Percentiles rank a stretch among this genome's conserved stretches.
phyloP scores from a whole-genome alignment of 2,888 invertebrate species.

The Cabera pusaria region DNA sequence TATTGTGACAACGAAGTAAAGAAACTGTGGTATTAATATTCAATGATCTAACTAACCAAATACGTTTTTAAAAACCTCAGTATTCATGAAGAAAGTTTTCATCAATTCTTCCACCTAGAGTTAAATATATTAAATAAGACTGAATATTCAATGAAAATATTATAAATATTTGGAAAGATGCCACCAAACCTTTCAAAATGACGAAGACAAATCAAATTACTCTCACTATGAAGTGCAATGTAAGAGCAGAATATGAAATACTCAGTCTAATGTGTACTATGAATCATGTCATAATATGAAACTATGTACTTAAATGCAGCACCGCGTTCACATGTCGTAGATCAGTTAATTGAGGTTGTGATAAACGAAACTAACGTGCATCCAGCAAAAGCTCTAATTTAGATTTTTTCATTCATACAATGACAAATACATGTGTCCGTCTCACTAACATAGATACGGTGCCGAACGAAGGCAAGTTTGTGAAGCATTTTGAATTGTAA shows the following conservation, averaged over 20 bases:
- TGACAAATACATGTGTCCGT: slow-evolving; percentile 76
- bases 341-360: slow-evolving; percentile 74
- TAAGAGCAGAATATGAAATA: slow-evolving; percentile 23
- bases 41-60: slow-evolving; percentile 16
- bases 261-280: too few relatives aligned
- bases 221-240: slow-evolving; percentile 33
- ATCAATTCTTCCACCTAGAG: slow-evolving; percentile 33
- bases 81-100: too few relatives aligned
- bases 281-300: slow-evolving; percentile 59
- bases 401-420: slow-evolving; percentile 79
- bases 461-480: slow-evolving; percentile 20
- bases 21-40: slow-evolving; percentile 2
- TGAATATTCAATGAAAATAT: too few relatives aligned
- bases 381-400: slow-evolving; percentile 75
- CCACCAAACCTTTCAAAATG: too few relatives aligned
- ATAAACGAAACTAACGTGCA: slow-evolving; percentile 66
- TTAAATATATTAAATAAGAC: too few relatives aligned
- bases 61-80: slow-evolving; percentile 30
- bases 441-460: slow-evolving; percentile 75
- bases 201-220: too few relatives aligned
- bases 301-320: slow-evolving; percentile 26
- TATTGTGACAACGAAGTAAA: slow-evolving; percentile 10
- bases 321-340: slow-evolving; percentile 47
- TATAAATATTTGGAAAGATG: too few relatives aligned
- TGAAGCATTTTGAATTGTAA: slow-evolving; percentile 15